A percentile compares a stretch with the other conserved stretches of the same genome.
These are phyloP conservation scores for Chrysina gloriosa DNA, from an alignment of 2,888 invertebrate species.

Conservation along the genomic window DNA sequence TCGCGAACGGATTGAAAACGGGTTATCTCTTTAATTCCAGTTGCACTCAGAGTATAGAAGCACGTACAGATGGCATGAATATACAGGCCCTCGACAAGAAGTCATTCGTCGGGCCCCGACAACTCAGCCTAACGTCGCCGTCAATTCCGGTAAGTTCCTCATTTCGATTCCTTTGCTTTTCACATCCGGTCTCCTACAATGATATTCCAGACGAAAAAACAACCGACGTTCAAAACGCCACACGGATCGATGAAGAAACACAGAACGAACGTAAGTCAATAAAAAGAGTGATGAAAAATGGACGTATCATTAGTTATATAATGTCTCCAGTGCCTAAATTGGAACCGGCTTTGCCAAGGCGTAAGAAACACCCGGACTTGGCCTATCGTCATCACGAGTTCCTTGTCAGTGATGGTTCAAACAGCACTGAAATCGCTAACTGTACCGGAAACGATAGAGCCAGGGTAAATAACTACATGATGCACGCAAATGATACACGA, in stretches of 20 bases:
- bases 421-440: conserved; percentile 70
- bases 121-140: conserved; percentile 65
- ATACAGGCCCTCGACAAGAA: conserved; percentile 81
- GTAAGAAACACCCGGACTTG: conserved; percentile 90
- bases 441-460: conserved; percentile 73
- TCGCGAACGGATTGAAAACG: background rate
- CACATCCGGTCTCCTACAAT: background rate
- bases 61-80: conserved; percentile 95
- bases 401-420: conserved; percentile 73
- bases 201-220: conserved; percentile 56
- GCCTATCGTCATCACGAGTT: conserved; percentile 89
- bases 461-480: conserved; percentile 67
- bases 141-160: conserved; percentile 54
- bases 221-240: conserved; percentile 56
- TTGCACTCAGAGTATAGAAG: conserved; percentile 95
- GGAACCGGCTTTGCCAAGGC: conserved; percentile 87
- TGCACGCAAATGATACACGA: conserved; percentile 14
- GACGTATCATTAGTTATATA: conserved; percentile 54
- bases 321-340: conserved; percentile 67
- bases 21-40: conserved; percentile 66
- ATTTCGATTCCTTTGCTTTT: background rate
- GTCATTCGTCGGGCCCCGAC: conserved; percentile 74
- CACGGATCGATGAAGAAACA: conserved; percentile 60
- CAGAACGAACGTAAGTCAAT: conserved; percentile 59
- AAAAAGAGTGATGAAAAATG: conserved; percentile 52